Evolutionary conservation across 1,140 invertebrate species (phyloP), one percentile per base, ranked within the genome.

Genomic region (Oreohelix idahoensis): DNA sequence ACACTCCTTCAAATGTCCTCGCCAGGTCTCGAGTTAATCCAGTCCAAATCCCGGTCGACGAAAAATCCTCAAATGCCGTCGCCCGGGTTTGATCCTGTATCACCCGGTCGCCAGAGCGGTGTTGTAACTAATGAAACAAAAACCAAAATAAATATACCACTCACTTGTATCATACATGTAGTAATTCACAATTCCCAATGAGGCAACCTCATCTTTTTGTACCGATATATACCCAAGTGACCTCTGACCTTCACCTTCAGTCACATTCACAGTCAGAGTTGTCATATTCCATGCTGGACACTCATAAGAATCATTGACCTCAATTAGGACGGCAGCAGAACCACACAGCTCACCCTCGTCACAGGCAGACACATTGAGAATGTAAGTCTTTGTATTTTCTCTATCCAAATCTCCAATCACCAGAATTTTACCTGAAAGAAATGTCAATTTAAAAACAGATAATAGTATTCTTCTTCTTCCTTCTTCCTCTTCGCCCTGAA

Each of bases 231-330:
- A 79, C 17, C 78, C 77, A 29, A 85, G 58, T 26, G 32, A 75
- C 23, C 66, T 45, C 17, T 70, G 69, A 49, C 86, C 73, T n/a
- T n/a, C n/a, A 11, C 20, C 17, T 93, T 98, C 97, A 8, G 95
- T 96, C 38, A 98, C 95, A 89, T 96, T 95, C 1, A 97, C 95
- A 88, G 95, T 94, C 90, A 98, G 97, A 0, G 96, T 96, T 10
- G 95, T 93, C 49, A 96, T 92, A 35, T 95, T 93, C 92, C 98
- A 98, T 85, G 95, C 94, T 0, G 96, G 96, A 51, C 95, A 95
- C 51, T 96, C 92, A 91, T n/a, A n/a, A n/a, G n/a, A n/a, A n/a
- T 88, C 87, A 4, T 83, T 71, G 10, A 88, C 51, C 23, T 63
- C 69, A 36, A 89, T 79, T 23, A 69, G 26, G 17, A 89, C 86